Evolutionary conservation across 2,113 vertebrate species (phyloP), one percentile per base, ranked within the genome.

Genomic region (Ageneiosus marmoratus): DNA sequence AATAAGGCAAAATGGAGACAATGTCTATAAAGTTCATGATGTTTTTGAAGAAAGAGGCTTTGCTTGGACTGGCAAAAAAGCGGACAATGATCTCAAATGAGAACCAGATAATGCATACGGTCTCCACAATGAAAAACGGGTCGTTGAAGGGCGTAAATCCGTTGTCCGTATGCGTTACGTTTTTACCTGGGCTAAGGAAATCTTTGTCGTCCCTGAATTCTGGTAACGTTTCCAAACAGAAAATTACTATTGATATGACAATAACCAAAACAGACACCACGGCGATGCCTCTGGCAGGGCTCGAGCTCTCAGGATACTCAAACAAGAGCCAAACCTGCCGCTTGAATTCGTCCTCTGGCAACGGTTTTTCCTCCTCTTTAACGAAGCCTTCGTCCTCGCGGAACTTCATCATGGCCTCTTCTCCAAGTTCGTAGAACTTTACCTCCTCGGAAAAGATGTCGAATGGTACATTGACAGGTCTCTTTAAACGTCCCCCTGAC

Each of bases 11-110:
- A 91, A 99, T 99, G 95, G 98, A 98, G 8, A 99, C 97, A 3
- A 99, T 97, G 93, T 99, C 98, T 89, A 99, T 99, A 70, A 96
- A 93, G 95, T 99, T 99, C 98, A 99, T 99, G 84, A 98, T 96
- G 94, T 99, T 97, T 88, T 97, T 97, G 90, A 99, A 98, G 96
- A 99, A 99, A 18, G 89, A 93, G 0, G 97, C 62, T 91, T 99
- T 98, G 94, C 98, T 99, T 0, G 98, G 98, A 75, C 97, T 94
- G 0, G 98, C 97, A 75, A 97, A 99, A 92, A 97, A 98, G 87
- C 98, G 96, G 34, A 99, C 98, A 80, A 95, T 94, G 80, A 99
- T 96, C 94, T 99, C 98, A 75, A 99, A 99, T 77, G 98, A 98
- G 92, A 99, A 99, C 98, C 98, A 99, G 63, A 99, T 96, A 18